Evolutionary conservation across 2,888 invertebrate species (phyloP).

Genomic region (Epinotia nisella): DNA sequence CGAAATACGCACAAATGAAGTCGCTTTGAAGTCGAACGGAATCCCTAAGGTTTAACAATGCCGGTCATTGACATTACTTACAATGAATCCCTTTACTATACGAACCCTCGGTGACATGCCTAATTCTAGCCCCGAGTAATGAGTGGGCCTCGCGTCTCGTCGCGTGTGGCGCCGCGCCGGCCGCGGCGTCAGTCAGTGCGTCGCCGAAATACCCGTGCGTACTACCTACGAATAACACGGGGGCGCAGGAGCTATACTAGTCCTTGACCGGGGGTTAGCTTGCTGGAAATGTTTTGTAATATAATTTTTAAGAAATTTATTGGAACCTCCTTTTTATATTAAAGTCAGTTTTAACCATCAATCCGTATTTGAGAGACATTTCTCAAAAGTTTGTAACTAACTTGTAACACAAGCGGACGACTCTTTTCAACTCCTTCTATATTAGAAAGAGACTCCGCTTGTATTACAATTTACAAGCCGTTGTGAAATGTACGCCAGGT

Average conservation of each 20-base stretch:
- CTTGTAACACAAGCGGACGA: no score
- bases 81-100: constrained; percentile 24
- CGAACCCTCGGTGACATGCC: constrained; percentile 13
- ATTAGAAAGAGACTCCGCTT: no score
- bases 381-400: no score
- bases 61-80: constrained; percentile 4
- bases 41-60: background rate
- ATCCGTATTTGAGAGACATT: no score
- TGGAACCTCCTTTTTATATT: no score
- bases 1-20: no score
- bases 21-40: no score
- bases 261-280: constrained; percentile 1
- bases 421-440: no score
- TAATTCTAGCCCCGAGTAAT: constrained; percentile 14
- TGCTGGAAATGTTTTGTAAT: background rate
- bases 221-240: background rate
- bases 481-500: no score
- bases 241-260: background rate
- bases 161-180: constrained; percentile 43
- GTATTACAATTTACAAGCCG: no score
- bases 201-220: constrained; percentile 34
- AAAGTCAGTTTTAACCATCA: no score
- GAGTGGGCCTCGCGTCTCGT: constrained; percentile 13
- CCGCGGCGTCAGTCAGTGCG: constrained; percentile 21
- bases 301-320: background rate